Percentiles rank a stretch among this genome's conserved stretches.
Conservation (phyloP, 2,888 invertebrate species). For the Tipula lateralis region DNA sequence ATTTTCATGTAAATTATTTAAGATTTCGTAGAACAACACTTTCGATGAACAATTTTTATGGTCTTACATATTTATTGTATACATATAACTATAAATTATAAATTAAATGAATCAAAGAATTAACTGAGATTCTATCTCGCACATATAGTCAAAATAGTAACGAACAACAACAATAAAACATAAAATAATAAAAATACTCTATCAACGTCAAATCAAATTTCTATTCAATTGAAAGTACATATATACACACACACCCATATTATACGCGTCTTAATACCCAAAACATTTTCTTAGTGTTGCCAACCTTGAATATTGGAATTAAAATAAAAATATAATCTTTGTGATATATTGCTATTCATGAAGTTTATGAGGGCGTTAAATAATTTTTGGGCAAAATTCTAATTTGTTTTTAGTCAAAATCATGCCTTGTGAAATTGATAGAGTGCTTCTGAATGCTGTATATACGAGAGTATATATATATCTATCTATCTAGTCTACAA, state of each 20-base stretch:
- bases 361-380: neutral
- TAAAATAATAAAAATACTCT: neutral
- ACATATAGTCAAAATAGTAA: neutral
- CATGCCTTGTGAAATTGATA: neutral
- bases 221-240: neutral
- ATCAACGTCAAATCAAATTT: conserved; percentile 24
- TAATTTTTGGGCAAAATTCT: neutral
- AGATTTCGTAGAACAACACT: neutral
- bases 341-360: neutral
- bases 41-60: neutral
- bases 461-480: neutral
- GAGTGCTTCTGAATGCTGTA: neutral
- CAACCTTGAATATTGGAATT: neutral
- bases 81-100: neutral
- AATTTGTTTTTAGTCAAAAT: neutral
- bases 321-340: neutral
- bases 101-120: conserved; percentile 11
- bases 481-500: neutral
- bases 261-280: neutral
- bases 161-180: neutral
- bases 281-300: neutral
- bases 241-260: neutral
- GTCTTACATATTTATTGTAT: neutral
- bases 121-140: neutral
- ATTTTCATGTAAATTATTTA: neutral